Conservation (phyloP, 2,797 vertebrate genomes). For the Halcyon badia region DNA sequence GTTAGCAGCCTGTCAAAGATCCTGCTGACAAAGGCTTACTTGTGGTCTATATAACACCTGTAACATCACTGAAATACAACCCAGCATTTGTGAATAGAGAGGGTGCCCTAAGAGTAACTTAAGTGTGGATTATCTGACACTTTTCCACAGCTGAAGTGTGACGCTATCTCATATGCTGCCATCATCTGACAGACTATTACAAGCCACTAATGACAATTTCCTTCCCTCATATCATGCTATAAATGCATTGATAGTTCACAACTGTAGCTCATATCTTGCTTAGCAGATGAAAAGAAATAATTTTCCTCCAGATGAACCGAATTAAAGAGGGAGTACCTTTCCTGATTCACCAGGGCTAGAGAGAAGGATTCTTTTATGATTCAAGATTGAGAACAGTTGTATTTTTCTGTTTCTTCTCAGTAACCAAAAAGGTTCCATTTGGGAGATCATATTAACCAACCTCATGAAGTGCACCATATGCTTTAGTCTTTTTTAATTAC, state of each 20-base stretch:
- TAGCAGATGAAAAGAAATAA: neutral
- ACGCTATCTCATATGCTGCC: neutral
- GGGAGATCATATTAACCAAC: neutral
- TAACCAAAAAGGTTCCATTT: neutral
- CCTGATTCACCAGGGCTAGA: neutral
- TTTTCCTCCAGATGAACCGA: neutral
- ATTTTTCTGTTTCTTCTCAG: neutral
- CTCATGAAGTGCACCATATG: conserved; percentile 23
- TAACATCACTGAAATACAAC: neutral
- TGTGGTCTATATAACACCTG: neutral
- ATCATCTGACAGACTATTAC: neutral
- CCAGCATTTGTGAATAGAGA: fast-evolving
- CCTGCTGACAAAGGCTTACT: neutral
- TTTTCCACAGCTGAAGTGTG: neutral
- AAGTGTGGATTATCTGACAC: neutral
- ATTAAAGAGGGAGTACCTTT: neutral
- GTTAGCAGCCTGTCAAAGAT: neutral
- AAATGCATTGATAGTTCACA: neutral
- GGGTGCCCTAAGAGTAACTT: fast-evolving
- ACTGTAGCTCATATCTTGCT: neutral
- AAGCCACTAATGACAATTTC: neutral
- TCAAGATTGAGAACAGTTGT: neutral
- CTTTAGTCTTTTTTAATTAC: conserved; percentile 39
- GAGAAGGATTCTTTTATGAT: neutral
- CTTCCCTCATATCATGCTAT: fast-evolving